Evolutionary conservation across 35 echinoderm and acorn worm species (phyloP), one percentile per base, ranked within the genome.

Genomic region (Apostichopus japonicus): DNA sequence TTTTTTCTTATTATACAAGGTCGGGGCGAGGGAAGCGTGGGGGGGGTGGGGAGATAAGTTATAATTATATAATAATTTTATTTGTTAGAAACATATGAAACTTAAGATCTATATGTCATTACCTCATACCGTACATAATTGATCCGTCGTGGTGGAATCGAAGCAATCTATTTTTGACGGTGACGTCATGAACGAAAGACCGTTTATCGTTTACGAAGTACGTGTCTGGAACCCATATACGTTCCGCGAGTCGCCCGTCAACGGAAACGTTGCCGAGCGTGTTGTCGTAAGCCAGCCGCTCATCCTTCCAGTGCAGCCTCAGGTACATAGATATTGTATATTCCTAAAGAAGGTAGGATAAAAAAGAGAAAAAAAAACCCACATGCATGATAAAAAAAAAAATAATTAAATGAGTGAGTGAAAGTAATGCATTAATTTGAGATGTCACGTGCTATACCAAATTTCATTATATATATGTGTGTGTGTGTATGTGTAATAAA

Each of bases 271-370:
- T 96, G 3, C 97, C 97, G 22, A 96, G 92, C 3, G 25, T 63
- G 13, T 44, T 8, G 65, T 91, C 90, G 72, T 99, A 99, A 23
- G 79, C 19, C 86, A 99, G 58, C 67, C 97, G 11, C 56, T 99
- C 94, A 70, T 99, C 97, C 84, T 53, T 84, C 97, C 97, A 99
- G 22, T 99, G 92, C 53, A 96, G 97, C 19, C 97, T 79, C 24
- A 99, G 90, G 54, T 99, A 99, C 97, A 99, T 99, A 0, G 97
- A 93, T 83, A 99, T 90, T 17, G 95, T 99, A 92, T 99, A 99
- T 23, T 99, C 97, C 97, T 99, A 88, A 75, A n/a, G 71, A 75
- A 75, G 71, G 6, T 14, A 75, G 17, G 6, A 21, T n/a, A 75
- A 72, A 73, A 73, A 73, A 73, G 14, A 73, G 1, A 21, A 72